Base-by-base conservation (phyloP, 2,888 invertebrate species). In the Chirona hameri region DNA sequence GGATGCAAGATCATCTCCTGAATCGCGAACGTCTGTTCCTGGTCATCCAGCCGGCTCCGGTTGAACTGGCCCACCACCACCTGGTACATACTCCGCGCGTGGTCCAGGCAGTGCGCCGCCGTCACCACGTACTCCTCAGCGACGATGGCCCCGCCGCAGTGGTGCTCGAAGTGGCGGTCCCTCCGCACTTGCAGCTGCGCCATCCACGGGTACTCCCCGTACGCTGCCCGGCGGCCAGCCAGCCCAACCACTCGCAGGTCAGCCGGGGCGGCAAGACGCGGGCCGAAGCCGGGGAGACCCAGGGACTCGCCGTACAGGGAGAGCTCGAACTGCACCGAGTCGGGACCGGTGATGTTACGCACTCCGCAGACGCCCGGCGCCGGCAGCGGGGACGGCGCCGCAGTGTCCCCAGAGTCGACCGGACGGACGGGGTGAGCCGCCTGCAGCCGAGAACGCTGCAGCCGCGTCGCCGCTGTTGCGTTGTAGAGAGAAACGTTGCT, bases 151-250 rank as follows among this genome's bases (percentile, higher is more conserved):
- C 39, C 76, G 76, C 76, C 76, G 76, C 76, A 76, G 76, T 31
- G 39, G 76, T 76, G 76, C 39, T 27, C 2, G 21, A 14, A 39
- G 18, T 29, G 39, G 48, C 48, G 39, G 18, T 39, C 24, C 21
- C 7, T 0, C 39, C 29, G 76, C 18, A 15, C 14, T 39, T 76
- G 39, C 31, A 76, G 76, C 76, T 76, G 76, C 76, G 76, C 76
- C 76, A 39, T 76, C 76, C 76, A 76, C 39, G 76, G 76, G 76
- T 15, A 76, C 76, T 76, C 76, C 5, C 76, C 76, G 39, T 76
- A 76, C 14, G 69, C 24, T 10, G 69, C 69, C 18, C 12, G 10
- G 18, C 9, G 24, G 39, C n/a, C n/a, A n/a, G n/a, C n/a, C n/a
- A n/a, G n/a, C n/a, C n/a, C n/a, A n/a, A n/a, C n/a, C n/a, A n/a